phyloP scores from a whole-genome alignment of 1,140 invertebrate genomes.

The Steinernema khuongi region DNA sequence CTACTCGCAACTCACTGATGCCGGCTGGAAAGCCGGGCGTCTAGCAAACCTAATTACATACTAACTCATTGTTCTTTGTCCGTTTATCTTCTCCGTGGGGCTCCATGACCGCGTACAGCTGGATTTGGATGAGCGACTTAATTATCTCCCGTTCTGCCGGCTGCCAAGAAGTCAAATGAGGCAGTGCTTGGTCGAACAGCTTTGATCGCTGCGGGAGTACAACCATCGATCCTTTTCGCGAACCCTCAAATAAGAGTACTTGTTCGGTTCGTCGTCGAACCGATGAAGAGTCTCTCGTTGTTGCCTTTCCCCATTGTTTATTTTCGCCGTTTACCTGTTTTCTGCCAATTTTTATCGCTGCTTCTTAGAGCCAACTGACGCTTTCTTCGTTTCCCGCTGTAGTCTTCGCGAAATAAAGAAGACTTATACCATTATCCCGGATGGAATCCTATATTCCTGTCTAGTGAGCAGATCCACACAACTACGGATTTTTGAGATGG shows the following conservation, averaged over 20 bases:
- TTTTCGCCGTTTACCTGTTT: conserved; percentile 1
- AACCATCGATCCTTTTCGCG: neutral
- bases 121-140: neutral
- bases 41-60: neutral
- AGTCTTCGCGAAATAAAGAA: neutral
- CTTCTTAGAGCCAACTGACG: conserved; percentile 8
- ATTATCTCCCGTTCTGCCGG: neutral
- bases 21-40: neutral
- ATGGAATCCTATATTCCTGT: no score
- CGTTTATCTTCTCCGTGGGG: neutral
- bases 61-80: neutral
- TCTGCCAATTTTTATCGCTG: neutral
- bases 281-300: neutral
- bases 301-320: neutral
- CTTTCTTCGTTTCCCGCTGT: neutral
- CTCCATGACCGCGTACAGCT: neutral
- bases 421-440: no score
- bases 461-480: no score
- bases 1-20: neutral
- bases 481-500: no score
- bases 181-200: neutral
- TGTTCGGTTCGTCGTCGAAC: no score
- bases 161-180: neutral
- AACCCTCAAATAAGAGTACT: neutral
- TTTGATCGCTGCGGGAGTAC: neutral